phyloP scores from a whole-genome alignment of 2,888 invertebrate genomes.

The Gymnoscelis rufifasciata region DNA sequence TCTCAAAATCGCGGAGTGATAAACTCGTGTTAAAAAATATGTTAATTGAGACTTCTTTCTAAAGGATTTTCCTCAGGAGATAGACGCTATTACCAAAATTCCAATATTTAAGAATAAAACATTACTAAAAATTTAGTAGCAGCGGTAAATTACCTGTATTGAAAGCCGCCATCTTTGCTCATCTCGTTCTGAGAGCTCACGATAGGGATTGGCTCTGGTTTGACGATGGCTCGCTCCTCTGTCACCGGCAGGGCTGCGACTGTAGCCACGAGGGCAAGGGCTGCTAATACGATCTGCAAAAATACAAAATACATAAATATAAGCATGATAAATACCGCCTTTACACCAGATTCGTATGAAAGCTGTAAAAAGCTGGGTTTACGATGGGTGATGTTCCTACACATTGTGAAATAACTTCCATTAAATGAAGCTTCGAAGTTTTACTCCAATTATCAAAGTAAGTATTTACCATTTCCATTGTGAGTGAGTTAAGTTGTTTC shows the following conservation, averaged over 20 bases:
- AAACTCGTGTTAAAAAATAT: too few relatives aligned
- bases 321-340: background rate
- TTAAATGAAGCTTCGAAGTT: too few relatives aligned
- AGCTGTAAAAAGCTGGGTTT: too few relatives aligned
- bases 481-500: conserved; percentile 44
- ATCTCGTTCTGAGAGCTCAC: conserved; percentile 8
- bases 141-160: conserved; percentile 8
- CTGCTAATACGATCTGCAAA: conserved; percentile 39
- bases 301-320: background rate
- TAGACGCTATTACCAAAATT: too few relatives aligned
- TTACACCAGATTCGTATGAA: too few relatives aligned
- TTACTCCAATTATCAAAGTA: background rate
- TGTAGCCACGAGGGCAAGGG: conserved; percentile 56
- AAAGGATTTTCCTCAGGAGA: too few relatives aligned
- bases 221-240: background rate
- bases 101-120: too few relatives aligned
- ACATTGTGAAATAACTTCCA: too few relatives aligned
- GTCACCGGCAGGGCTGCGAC: conserved; percentile 30
- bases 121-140: background rate
- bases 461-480: conserved; percentile 67
- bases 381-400: too few relatives aligned
- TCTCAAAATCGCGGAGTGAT: too few relatives aligned
- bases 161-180: conserved; percentile 12
- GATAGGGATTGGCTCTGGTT: conserved; percentile 13
- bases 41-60: too few relatives aligned